Conservation (phyloP, 1,140 invertebrate genomes). For the Hyposmocoma kahamanoa region DNA sequence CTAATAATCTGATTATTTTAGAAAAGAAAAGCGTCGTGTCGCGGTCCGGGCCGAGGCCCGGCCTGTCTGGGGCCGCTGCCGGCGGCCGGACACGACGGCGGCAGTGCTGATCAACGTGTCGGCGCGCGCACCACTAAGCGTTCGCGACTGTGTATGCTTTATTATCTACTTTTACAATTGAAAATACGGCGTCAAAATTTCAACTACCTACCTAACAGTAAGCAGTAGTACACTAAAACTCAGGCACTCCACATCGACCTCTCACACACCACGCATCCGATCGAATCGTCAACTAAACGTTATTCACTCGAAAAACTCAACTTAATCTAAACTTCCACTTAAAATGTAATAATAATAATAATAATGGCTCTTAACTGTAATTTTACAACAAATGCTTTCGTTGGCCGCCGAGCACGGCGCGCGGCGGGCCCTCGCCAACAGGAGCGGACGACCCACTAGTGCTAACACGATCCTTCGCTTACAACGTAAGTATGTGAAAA, state of each 20-base stretch:
- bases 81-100: slow-evolving; percentile 12
- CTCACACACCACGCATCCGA: slow-evolving; percentile 61
- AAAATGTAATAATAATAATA: slow-evolving; percentile 61
- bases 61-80: slow-evolving; percentile 19
- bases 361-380: slow-evolving; percentile 67
- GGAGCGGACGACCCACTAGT: slow-evolving; percentile 40
- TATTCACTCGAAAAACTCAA: slow-evolving; percentile 69
- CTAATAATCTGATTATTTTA: slow-evolving; percentile 64
- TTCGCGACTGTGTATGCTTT: slow-evolving; percentile 55
- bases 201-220: slow-evolving; percentile 73
- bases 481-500: slow-evolving; percentile 63
- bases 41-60: slow-evolving; percentile 5
- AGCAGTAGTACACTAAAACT: slow-evolving; percentile 69
- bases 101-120: slow-evolving; percentile 14
- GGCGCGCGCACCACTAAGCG: slow-evolving; percentile 32
- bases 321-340: slow-evolving; percentile 71
- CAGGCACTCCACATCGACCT: slow-evolving; percentile 69
- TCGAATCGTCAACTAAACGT: slow-evolving; percentile 63
- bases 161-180: slow-evolving; percentile 64
- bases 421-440: slow-evolving; percentile 33
- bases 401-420: slow-evolving; percentile 56
- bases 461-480: slow-evolving; percentile 58
- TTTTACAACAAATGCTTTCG: slow-evolving; percentile 71
- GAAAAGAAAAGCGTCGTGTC: slow-evolving; percentile 61
- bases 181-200: slow-evolving; percentile 70